Conservation (phyloP, 1,140 invertebrate genomes). For the Apocrypta bakeri region DNA sequence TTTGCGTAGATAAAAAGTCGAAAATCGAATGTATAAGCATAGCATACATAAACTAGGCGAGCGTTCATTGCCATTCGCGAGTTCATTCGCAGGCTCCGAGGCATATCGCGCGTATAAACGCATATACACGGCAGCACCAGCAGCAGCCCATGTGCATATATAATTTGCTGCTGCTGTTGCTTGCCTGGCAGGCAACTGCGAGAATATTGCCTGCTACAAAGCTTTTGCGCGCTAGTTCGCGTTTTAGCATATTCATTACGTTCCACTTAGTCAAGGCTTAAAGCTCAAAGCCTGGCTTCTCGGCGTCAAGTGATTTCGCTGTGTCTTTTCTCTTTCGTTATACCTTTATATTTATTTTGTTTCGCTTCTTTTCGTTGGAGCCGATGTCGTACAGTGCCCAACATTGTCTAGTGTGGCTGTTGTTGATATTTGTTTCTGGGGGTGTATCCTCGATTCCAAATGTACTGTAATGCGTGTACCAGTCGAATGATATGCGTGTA, state of each 20-base stretch:
- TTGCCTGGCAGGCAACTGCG: conserved; percentile 2
- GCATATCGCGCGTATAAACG: conserved; percentile 21
- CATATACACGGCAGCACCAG: neutral
- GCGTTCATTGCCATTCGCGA: conserved; percentile 27
- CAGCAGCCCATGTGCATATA: neutral
- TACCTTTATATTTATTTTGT: neutral
- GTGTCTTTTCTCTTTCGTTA: neutral
- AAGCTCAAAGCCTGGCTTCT: neutral
- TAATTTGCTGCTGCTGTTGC: conserved; percentile 14
- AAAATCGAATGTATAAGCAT: neutral
- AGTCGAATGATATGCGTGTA: too few relatives aligned
- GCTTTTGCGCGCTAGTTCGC: conserved; percentile 5
- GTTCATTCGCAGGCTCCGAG: conserved; percentile 19
- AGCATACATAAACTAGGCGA: neutral
- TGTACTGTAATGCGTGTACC: too few relatives aligned
- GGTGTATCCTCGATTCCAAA: too few relatives aligned
- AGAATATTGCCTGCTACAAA: conserved; percentile 31
- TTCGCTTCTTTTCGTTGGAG: too few relatives aligned
- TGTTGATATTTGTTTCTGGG: too few relatives aligned
- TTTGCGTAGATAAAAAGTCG: neutral
- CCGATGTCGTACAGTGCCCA: too few relatives aligned
- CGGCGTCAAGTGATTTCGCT: conserved; percentile 26
- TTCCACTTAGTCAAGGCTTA: conserved; percentile 38
- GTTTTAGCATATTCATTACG: conserved; percentile 46
- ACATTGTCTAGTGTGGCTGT: too few relatives aligned